phyloP scores from a whole-genome alignment of 2,113 vertebrate genomes.

The Edolisoma coerulescens region DNA sequence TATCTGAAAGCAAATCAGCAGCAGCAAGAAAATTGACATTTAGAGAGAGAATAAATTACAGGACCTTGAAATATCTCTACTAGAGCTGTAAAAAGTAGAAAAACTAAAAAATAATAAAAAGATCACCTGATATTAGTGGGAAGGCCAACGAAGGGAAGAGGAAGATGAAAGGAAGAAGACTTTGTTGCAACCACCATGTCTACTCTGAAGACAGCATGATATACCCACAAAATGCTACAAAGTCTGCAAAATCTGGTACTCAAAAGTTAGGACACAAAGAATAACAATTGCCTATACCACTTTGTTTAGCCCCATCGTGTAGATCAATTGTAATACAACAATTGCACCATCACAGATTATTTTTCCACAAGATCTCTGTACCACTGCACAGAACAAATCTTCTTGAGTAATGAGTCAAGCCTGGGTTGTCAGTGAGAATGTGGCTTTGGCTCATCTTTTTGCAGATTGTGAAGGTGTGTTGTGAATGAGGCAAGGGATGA shows the following conservation, averaged over 20 bases:
- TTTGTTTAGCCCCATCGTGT: not conserved
- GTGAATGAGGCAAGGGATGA: not conserved
- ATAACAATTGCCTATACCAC: not conserved
- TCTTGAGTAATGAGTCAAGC: rapidly evolving
- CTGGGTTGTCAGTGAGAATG: not conserved
- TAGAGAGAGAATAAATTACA: conserved; percentile 59
- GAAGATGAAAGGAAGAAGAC: not conserved
- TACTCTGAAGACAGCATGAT: not conserved
- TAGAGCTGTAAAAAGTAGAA: conserved; percentile 21
- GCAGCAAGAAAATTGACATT: conserved; percentile 45
- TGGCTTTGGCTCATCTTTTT: not conserved
- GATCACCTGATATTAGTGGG: not conserved
- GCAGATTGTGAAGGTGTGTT: not conserved
- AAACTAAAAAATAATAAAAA: not conserved
- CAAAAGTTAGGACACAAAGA: not conserved
- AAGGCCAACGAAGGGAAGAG: not conserved
- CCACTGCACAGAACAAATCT: not conserved
- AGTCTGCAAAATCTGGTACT: not conserved
- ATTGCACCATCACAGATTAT: not conserved
- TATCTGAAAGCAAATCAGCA: conserved; percentile 59
- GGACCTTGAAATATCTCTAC: conserved; percentile 43
- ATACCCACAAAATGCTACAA: not conserved
- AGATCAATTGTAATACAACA: not conserved
- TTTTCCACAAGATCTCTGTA: not conserved
- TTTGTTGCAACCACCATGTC: not conserved